These are phyloP conservation scores for Xerus rutilus DNA, from an alignment of 2,797 vertebrate species.

Conservation along the genomic window DNA sequence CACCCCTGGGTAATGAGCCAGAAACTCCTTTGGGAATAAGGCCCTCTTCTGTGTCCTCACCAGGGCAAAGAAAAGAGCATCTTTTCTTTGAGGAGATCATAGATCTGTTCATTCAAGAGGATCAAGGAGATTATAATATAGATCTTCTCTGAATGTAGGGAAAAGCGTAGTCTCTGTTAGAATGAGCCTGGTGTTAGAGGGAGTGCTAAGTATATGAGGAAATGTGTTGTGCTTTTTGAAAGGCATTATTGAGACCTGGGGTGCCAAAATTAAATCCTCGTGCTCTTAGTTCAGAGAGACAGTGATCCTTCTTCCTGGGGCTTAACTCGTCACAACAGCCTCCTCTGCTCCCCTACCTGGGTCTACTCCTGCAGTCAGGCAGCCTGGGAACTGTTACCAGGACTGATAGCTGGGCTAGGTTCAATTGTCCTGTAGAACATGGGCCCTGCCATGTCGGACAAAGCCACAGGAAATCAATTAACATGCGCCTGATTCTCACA, in stretches of 20 bases:
- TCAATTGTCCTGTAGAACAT: not conserved
- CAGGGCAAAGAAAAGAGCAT: not conserved
- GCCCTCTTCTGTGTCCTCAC: fast-evolving
- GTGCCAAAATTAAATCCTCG: not conserved
- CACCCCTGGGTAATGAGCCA: not conserved
- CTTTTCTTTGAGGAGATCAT: not conserved
- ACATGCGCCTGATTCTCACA: not conserved
- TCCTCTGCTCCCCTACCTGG: not conserved
- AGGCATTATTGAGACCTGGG: conserved; percentile 2
- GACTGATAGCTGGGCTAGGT: not conserved
- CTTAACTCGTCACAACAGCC: not conserved
- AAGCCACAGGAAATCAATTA: not conserved
- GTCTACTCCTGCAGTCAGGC: too few relatives aligned
- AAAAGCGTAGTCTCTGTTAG: not conserved
- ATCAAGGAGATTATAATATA: not conserved
- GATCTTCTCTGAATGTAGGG: not conserved
- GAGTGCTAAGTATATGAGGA: not conserved
- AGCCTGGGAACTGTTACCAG: too few relatives aligned
- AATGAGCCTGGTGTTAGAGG: conserved; percentile 23
- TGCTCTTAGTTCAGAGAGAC: not conserved
- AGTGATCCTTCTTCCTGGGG: not conserved
- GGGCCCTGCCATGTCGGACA: fast-evolving
- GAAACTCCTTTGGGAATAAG: not conserved
- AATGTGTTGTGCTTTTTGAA: not conserved
- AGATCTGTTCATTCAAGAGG: not conserved